Evolutionary conservation across 2,797 vertebrate species (phyloP), one percentile per base, ranked within the genome.

Genomic region (Mus caroli): DNA sequence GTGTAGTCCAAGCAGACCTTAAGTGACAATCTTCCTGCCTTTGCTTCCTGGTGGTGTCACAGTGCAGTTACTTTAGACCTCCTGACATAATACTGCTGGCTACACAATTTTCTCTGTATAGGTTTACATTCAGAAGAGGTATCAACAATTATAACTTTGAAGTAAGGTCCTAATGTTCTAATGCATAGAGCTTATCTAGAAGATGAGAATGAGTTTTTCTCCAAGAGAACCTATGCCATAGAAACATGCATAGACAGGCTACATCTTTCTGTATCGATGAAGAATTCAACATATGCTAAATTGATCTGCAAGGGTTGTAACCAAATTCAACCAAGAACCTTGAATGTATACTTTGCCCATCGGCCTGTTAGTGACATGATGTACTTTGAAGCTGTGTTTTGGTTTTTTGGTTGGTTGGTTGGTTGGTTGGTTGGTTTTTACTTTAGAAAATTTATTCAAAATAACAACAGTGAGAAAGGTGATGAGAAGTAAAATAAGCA

Each of bases 61-160:
- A 79, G 10, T 69, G n/a, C 62, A 34, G 28, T 31, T 26, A 58
- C 14, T 26, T 12, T 13, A 58, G 37, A 34, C 1, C 12, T 71
- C 15, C 34, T 56, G 8, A 28, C 5, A 15, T 54, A 19, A 5
- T 17, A 62, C 0, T 5, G 5, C 43, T 58, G 26, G 69, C 28
- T 69, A 40, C 15, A 3, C 22, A 28, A 40, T 79, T 88, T 92
- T 91, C 24, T 76, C 17, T 87, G 56, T 64, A 37, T 26, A 60
- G 28, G 5, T 78, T 43, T 52, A 22, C 12, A 60, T 90, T 56
- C 40, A 64, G 50, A 88, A 79, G 84, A 89, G 4, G 0, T 40
- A 84, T 73, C 11, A 50, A 82, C 95, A 94, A 43, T 86, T 67
- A 87, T 79, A 76, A 52, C 60, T 11, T 58, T 26, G 73, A 78